A percentile compares a stretch with the other conserved stretches of the same genome.
phyloP scores from a whole-genome alignment of 2,113 vertebrate species.

The Melanostigma gelatinosum region DNA sequence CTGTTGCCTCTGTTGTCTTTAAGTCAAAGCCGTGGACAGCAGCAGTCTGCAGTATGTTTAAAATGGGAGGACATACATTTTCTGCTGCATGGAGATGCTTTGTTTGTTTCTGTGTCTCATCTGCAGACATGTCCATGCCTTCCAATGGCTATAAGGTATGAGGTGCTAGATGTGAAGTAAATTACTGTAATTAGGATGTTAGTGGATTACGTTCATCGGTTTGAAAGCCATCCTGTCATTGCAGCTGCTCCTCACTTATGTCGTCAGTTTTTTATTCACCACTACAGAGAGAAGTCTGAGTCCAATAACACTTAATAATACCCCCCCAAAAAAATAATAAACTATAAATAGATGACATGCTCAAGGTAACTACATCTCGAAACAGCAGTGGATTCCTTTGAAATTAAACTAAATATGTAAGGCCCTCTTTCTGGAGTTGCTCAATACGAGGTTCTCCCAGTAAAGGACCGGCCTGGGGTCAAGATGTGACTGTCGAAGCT shows the following conservation, averaged over 20 bases:
- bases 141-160: not conserved
- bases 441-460: not conserved
- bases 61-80: not conserved
- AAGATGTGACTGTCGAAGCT: not conserved
- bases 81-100: conserved; percentile 23
- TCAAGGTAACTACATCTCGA: conserved; percentile 16
- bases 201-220: not conserved
- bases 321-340: not conserved
- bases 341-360: not conserved
- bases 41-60: conserved; percentile 20
- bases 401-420: conserved; percentile 5
- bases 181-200: not conserved
- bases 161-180: not conserved
- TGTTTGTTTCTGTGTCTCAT: conserved; percentile 14
- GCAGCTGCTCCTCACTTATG: not conserved
- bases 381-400: not conserved
- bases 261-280: not conserved
- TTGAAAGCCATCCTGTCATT: not conserved
- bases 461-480: not conserved
- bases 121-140: not conserved
- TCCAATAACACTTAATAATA: conserved; percentile 2
- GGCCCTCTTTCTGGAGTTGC: not conserved
- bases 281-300: not conserved
- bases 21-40: conserved; percentile 45
- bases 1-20: conserved; percentile 65